phyloP scores from a whole-genome alignment of 2,888 invertebrate species.

The Lochmaea crataegi region DNA sequence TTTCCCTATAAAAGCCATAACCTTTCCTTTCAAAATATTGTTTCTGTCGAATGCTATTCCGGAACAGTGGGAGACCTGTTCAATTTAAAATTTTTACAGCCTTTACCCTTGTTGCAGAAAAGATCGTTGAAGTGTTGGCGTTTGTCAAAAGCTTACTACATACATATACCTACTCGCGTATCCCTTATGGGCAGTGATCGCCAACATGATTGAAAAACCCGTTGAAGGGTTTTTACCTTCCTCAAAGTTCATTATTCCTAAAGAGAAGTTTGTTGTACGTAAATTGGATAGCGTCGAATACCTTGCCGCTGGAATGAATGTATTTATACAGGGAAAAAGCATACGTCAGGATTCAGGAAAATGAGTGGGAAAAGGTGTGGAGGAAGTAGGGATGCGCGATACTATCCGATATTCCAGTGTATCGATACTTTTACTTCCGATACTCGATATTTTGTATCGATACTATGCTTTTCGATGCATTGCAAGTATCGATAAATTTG shows the following conservation, averaged over 20 bases:
- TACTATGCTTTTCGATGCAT: no score
- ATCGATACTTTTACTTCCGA: no score
- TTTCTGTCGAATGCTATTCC: neutral
- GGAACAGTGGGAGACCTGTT: neutral
- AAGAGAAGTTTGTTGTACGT: conserved; percentile 32
- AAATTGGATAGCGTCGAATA: conserved; percentile 26
- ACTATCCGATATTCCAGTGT: no score
- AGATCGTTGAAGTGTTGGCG: conserved; percentile 6
- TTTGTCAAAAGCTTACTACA: conserved; percentile 1
- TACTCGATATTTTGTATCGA: no score
- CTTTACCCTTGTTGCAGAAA: neutral
- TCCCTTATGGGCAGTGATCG: conserved; percentile 15
- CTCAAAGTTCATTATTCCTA: conserved; percentile 32
- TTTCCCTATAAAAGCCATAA: no score
- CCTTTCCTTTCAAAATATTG: neutral
- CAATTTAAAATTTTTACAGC: conserved; percentile 5
- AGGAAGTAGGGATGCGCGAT: no score
- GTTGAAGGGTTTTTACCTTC: conserved; percentile 31
- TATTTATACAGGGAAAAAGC: neutral
- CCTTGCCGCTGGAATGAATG: neutral
- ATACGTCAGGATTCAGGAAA: no score
- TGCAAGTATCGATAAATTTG: no score
- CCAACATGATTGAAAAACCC: conserved; percentile 29
- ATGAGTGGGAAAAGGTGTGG: no score
- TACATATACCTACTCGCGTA: neutral